Conservation (phyloP, 2,888 invertebrate species). For the Thera obeliscata region DNA sequence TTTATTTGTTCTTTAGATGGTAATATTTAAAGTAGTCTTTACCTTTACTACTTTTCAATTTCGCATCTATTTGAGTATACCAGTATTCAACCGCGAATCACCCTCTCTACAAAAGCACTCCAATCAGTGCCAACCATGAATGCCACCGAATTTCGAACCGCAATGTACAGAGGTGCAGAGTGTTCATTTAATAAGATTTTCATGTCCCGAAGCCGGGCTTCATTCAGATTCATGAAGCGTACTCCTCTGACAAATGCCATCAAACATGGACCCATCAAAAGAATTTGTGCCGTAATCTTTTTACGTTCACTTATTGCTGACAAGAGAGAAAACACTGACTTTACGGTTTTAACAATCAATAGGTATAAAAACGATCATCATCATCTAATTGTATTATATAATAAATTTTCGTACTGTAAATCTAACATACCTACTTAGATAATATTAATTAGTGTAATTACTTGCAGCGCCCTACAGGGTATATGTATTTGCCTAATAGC, state of each 20-base stretch:
- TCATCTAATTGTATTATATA: neutral
- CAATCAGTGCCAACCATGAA: slow-evolving; percentile 20
- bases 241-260: slow-evolving; percentile 36
- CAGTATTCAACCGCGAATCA: slow-evolving; percentile 4
- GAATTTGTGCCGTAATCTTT: slow-evolving; percentile 44
- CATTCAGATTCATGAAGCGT: slow-evolving; percentile 42
- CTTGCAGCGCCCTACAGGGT: too few species aligned
- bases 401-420: neutral
- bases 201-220: slow-evolving; percentile 21
- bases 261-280: slow-evolving; percentile 46
- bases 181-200: slow-evolving; percentile 29
- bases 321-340: slow-evolving; percentile 36
- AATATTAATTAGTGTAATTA: too few species aligned
- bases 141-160: slow-evolving; percentile 17
- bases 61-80: neutral
- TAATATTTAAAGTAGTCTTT: too few species aligned
- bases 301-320: slow-evolving; percentile 47
- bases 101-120: slow-evolving; percentile 16
- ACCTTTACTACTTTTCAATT: neutral
- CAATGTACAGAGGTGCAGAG: slow-evolving; percentile 20
- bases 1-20: too few species aligned
- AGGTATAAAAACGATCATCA: neutral
- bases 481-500: too few species aligned
- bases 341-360: slow-evolving; percentile 13
- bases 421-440: too few species aligned